A percentile compares a stretch with the other conserved stretches of the same genome.
phyloP scores from a whole-genome alignment of 2,797 vertebrate genomes.

The Chiloscyllium punctatum region DNA sequence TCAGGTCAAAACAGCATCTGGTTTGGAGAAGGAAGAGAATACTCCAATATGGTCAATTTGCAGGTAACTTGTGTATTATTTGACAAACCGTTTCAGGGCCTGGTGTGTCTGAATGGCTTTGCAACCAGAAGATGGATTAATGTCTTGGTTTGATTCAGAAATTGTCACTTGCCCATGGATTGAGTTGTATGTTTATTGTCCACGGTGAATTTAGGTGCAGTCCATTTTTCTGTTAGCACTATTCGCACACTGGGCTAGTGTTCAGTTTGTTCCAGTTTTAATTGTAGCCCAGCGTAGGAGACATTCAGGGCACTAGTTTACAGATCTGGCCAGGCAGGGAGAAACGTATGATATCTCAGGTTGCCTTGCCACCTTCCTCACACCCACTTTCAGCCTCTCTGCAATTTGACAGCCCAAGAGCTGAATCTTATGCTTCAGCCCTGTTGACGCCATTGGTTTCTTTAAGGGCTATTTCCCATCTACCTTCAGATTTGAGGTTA shows the following conservation, averaged over 20 bases:
- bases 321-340: no score
- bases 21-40: neutral
- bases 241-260: neutral
- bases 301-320: no score
- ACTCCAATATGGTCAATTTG: neutral
- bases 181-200: neutral
- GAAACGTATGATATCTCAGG: no score
- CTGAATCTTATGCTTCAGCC: no score
- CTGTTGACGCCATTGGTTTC: no score
- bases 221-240: neutral
- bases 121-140: no score
- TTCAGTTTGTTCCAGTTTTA: neutral
- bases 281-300: neutral
- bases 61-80: neutral
- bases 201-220: neutral
- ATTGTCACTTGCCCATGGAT: neutral
- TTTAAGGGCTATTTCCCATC: no score
- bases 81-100: neutral
- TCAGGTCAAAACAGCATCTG: neutral
- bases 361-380: no score
- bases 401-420: no score
- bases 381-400: no score
- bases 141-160: neutral
- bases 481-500: no score
- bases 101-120: neutral